These are phyloP conservation scores for Drosophila ananassae DNA, from an alignment of 1,140 invertebrate genomes.

Conservation along the genomic window DNA sequence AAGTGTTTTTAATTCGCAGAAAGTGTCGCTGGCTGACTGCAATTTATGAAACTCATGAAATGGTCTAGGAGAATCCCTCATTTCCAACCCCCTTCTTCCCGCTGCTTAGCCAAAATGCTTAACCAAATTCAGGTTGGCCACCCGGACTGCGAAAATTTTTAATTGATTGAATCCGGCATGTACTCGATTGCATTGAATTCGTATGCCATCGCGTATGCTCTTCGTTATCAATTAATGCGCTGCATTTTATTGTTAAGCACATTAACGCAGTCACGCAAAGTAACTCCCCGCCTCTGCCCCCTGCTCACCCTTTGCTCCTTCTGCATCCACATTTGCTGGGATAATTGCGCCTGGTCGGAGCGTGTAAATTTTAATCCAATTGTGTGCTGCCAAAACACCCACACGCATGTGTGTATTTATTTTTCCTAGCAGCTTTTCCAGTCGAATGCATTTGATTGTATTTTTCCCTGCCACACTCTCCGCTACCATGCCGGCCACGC, in stretches of 20 bases:
- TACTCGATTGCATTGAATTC: slow-evolving; percentile 48
- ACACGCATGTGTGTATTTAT: slow-evolving; percentile 68
- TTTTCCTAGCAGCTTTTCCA: slow-evolving; percentile 78
- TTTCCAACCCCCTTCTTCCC: neutral
- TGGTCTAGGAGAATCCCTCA: slow-evolving; percentile 5
- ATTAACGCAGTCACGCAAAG: slow-evolving; percentile 79
- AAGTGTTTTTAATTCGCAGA: slow-evolving; percentile 74
- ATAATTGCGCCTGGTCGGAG: slow-evolving; percentile 78
- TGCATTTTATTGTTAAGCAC: slow-evolving; percentile 82
- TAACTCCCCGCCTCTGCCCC: slow-evolving; percentile 20
- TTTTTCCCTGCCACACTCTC: slow-evolving; percentile 59
- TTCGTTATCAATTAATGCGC: slow-evolving; percentile 78
- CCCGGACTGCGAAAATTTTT: slow-evolving; percentile 29
- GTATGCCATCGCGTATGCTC: slow-evolving; percentile 14
- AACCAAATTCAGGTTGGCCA: slow-evolving; percentile 42
- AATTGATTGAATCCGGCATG: slow-evolving; percentile 47
- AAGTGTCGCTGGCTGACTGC: slow-evolving; percentile 46
- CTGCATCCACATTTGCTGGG: slow-evolving; percentile 12
- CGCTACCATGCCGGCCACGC: slow-evolving; percentile 28
- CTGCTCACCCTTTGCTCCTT: neutral
- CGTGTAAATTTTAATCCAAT: slow-evolving; percentile 82
- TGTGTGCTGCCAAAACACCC: slow-evolving; percentile 66
- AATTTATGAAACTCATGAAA: slow-evolving; percentile 49
- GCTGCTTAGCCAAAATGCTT: slow-evolving; percentile 39
- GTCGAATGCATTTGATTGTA: slow-evolving; percentile 79